Conservation (phyloP, 2,113 vertebrate genomes). For the Oxygymnocypris stewartii region DNA sequence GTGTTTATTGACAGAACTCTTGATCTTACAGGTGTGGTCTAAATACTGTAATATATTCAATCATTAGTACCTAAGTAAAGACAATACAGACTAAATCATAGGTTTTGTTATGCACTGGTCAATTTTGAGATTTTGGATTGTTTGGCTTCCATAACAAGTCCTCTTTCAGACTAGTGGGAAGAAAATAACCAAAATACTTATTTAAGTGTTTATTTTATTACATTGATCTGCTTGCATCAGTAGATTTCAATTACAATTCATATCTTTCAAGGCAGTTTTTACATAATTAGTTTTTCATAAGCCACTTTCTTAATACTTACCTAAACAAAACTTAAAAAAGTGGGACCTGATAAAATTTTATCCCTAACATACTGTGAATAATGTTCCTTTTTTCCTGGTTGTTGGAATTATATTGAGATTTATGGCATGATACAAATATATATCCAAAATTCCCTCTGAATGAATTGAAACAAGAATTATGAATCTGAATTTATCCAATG, state of each 20-base stretch:
- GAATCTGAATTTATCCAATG: neutral
- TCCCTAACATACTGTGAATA: neutral
- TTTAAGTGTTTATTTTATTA: neutral
- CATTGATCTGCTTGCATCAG: neutral
- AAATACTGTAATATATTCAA: neutral
- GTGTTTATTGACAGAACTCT: conserved; percentile 91
- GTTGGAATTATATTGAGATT: neutral
- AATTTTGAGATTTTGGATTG: neutral
- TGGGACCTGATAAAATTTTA: neutral
- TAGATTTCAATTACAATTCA: neutral
- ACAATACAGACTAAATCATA: neutral
- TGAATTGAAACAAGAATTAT: neutral
- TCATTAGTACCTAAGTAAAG: neutral
- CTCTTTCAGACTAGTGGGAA: neutral
- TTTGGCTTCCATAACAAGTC: neutral
- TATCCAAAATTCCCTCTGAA: neutral
- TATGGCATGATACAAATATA: neutral
- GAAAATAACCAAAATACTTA: neutral
- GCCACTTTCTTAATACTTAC: neutral
- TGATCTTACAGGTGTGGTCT: conserved; percentile 86
- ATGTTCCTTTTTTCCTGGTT: neutral
- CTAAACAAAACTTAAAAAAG: neutral
- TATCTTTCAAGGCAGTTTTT: neutral
- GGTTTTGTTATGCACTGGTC: neutral
- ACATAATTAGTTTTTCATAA: neutral